Evolutionary conservation across 1,140 invertebrate genomes (phyloP).

Genomic region (Brachionus angularis): DNA sequence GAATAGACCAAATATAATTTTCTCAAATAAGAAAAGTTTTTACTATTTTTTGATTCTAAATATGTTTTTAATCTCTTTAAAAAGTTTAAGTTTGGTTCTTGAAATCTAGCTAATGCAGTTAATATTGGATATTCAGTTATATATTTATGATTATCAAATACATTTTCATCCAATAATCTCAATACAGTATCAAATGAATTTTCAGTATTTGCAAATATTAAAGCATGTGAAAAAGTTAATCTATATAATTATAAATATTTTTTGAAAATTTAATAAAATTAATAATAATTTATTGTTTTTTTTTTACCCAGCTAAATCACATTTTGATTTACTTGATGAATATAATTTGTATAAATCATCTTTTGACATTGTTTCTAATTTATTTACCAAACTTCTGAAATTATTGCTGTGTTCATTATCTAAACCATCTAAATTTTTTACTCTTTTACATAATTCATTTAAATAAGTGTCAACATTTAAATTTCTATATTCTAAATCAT

Average conservation of each 20-base stretch:
- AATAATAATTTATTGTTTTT: background rate
- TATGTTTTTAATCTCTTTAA: background rate
- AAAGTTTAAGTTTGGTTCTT: slow-evolving; percentile 1
- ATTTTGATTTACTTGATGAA: background rate
- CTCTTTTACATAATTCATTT: slow-evolving; percentile 8
- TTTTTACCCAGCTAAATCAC: slow-evolving; percentile 3
- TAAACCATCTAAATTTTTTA: background rate
- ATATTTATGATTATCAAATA: slow-evolving; percentile 3
- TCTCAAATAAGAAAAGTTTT: slow-evolving; percentile 18
- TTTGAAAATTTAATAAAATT: background rate
- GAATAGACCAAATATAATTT: slow-evolving; percentile 41
- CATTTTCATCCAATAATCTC: slow-evolving; percentile 15
- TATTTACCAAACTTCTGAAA: slow-evolving; percentile 27
- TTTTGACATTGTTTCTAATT: background rate
- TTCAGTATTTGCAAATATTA: slow-evolving; percentile 29
- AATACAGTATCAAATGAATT: slow-evolving; percentile 7
- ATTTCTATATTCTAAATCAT: slow-evolving; percentile 20
- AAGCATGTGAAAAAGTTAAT: slow-evolving; percentile 13
- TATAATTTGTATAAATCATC: background rate
- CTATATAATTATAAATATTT: background rate
- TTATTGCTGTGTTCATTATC: slow-evolving; percentile 40
- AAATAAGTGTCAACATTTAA: slow-evolving; percentile 9
- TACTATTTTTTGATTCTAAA: background rate
- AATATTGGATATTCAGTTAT: slow-evolving; percentile 41
- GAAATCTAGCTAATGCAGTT: slow-evolving; percentile 39